Conservation (phyloP, 2,113 vertebrate genomes). For the Blennius ocellaris region DNA sequence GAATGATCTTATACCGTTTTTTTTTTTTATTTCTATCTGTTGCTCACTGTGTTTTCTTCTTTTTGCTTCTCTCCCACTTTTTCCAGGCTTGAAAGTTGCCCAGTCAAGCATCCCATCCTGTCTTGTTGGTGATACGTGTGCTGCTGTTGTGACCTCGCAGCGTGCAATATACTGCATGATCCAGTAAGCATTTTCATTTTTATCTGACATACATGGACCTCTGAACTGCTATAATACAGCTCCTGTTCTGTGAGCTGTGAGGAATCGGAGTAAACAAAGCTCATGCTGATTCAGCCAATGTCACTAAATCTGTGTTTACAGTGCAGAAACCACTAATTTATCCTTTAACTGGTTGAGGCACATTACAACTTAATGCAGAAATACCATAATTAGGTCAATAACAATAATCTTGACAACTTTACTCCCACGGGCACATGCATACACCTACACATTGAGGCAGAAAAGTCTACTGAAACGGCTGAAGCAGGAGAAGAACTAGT, state of each 20-base stretch:
- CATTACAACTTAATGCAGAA: slow-evolving; percentile 59
- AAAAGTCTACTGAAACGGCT: slow-evolving; percentile 1
- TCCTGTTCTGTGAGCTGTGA: slow-evolving; percentile 81
- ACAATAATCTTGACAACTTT: slow-evolving; percentile 55
- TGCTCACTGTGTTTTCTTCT: neutral
- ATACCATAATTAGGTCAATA: slow-evolving; percentile 72
- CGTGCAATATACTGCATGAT: slow-evolving; percentile 29
- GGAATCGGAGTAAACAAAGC: slow-evolving; percentile 70
- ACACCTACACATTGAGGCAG: slow-evolving; percentile 8
- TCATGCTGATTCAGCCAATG: slow-evolving; percentile 36
- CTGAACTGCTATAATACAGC: slow-evolving; percentile 70
- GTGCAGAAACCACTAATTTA: slow-evolving; percentile 53
- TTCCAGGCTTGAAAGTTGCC: slow-evolving; percentile 21
- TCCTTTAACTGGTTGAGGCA: slow-evolving; percentile 50
- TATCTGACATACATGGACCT: slow-evolving; percentile 75
- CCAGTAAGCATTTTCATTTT: slow-evolving; percentile 73
- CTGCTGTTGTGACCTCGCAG: slow-evolving; percentile 7
- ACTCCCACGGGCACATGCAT: slow-evolving; percentile 25
- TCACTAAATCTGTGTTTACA: slow-evolving; percentile 33
- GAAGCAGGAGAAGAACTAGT: slow-evolving; percentile 4
- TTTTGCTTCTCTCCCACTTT: neutral
- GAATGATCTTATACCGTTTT: slow-evolving; percentile 12
- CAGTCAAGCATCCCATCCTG: slow-evolving; percentile 21
- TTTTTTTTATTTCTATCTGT: slow-evolving; percentile 17
- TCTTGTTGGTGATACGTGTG: slow-evolving; percentile 13